Evolutionary conservation across 2,888 invertebrate species (phyloP).

Genomic region (Lasioglossum marginatum): DNA sequence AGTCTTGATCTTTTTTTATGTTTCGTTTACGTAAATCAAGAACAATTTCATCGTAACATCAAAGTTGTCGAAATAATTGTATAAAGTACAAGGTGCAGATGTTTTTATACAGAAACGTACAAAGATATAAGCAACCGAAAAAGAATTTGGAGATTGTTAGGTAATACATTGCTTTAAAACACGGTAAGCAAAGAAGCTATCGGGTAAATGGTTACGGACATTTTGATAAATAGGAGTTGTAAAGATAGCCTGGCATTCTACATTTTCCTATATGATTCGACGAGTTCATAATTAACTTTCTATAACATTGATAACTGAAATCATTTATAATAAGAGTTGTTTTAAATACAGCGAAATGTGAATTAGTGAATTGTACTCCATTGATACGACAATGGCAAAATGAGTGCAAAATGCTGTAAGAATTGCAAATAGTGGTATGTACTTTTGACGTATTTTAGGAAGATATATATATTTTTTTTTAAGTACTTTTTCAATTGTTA

Average conservation of each 20-base stretch:
- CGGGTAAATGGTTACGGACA: slow-evolving; percentile 8
- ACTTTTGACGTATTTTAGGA: slow-evolving; percentile 7
- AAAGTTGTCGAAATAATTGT: slow-evolving; percentile 25
- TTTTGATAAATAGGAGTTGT: slow-evolving; percentile 28
- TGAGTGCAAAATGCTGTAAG: slow-evolving; percentile 17
- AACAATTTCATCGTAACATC: slow-evolving; percentile 48
- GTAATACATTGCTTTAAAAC: slow-evolving; percentile 26
- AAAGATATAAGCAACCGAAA: slow-evolving; percentile 18
- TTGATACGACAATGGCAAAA: neutral
- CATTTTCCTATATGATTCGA: slow-evolving; percentile 17
- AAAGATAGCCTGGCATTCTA: slow-evolving; percentile 10
- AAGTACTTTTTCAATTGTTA: slow-evolving; percentile 29
- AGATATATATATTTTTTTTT: slow-evolving; percentile 10
- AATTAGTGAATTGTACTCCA: neutral
- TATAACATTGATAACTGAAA: slow-evolving; percentile 18
- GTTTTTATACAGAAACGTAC: slow-evolving; percentile 29
- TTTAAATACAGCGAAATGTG: neutral
- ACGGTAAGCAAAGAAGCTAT: slow-evolving; percentile 25
- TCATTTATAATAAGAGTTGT: neutral
- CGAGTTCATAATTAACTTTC: neutral
- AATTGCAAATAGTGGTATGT: slow-evolving; percentile 9
- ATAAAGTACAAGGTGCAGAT: slow-evolving; percentile 42
- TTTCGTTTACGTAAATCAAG: slow-evolving; percentile 43
- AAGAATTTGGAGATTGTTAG: slow-evolving; percentile 12
- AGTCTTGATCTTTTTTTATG: slow-evolving; percentile 89